Evolutionary conservation across 2,797 vertebrate genomes (phyloP), one percentile per base, ranked within the genome.

Genomic region (Tinamus major): DNA sequence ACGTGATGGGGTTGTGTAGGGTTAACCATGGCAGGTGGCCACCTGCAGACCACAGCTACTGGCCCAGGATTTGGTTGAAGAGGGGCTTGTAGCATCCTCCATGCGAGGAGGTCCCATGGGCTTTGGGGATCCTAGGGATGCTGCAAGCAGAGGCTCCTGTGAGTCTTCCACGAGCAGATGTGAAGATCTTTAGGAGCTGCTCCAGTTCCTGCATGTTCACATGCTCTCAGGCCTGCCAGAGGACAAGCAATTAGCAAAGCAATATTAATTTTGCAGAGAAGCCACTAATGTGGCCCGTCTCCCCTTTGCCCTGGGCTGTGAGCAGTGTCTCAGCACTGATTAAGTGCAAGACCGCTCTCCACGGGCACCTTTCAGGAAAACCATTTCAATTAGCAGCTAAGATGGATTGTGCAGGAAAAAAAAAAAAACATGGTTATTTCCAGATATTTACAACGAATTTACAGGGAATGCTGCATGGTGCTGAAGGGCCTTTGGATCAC

Each of bases 121-220:
- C 75, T 33, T 10, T 31, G 41, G 63, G 64, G 19, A 19, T 49
- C 44, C 48, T 48, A 37, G 46, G 41, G 13, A 11, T 6, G 6
- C 24, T 1, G n/a, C 9, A 9, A 6, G 6, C 39, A 14, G 17
- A 35, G 14, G 20, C 24, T 58, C 58, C 72, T 0, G 0, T 1
- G 31, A 5, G 77, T n/a, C 10, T 31, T 20, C 31, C 35, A 2
- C 2, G 44, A 49, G 49, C 17, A 20, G 56, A 6, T 3, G 42
- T 21, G 64, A 35, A 20, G 80, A 10, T 23, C 24, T 33, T 82
- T 8, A 37, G 77, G 62, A 84, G 19, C 3, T 12, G 33, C 6
- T 33, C 37, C 31, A 7, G 55, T n/a, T 56, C 31, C 55, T 56
- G 29, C 31, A n/a, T 19, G 2, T 74, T 81, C 85, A 3, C 19